Evolutionary conservation across 92 coral and sea anemone genomes (phyloP).

Genomic region (Umimayanthus chanpuru): DNA sequence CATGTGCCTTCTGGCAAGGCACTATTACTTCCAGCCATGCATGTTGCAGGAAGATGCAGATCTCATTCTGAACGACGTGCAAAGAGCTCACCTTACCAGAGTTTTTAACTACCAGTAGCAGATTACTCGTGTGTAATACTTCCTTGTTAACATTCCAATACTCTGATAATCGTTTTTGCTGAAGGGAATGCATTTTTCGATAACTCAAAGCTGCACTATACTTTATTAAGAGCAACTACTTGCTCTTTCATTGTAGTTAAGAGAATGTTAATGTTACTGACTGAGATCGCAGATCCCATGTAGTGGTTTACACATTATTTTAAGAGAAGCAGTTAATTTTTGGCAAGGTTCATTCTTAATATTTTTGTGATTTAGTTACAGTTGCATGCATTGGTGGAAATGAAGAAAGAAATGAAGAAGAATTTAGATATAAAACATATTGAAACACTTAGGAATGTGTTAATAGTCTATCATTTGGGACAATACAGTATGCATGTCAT

Average conservation of each 20-base stretch:
- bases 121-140: constrained; percentile 35
- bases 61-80: constrained; percentile 31
- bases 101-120: constrained; percentile 37
- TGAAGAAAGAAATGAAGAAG: too few species aligned
- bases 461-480: too few species aligned
- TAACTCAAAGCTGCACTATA: constrained; percentile 29
- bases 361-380: too few species aligned
- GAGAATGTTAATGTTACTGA: constrained; percentile 40
- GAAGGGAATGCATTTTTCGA: constrained; percentile 35
- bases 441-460: too few species aligned
- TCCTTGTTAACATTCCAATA: constrained; percentile 31
- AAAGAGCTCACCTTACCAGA: constrained; percentile 40
- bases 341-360: too few species aligned
- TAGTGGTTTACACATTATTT: constrained; percentile 27
- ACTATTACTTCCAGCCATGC: constrained; percentile 57
- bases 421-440: too few species aligned
- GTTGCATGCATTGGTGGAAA: too few species aligned
- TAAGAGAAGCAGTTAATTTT: constrained; percentile 30
- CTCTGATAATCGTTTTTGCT: constrained; percentile 39
- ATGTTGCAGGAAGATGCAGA: constrained; percentile 36
- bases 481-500: too few species aligned
- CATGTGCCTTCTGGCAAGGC: constrained; percentile 57
- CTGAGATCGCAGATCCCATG: constrained; percentile 40
- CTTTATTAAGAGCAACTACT: constrained; percentile 33
- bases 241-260: constrained; percentile 39